These are phyloP conservation scores for Caerostris extrusa DNA, from an alignment of 1,140 invertebrate species.

Conservation along the genomic window DNA sequence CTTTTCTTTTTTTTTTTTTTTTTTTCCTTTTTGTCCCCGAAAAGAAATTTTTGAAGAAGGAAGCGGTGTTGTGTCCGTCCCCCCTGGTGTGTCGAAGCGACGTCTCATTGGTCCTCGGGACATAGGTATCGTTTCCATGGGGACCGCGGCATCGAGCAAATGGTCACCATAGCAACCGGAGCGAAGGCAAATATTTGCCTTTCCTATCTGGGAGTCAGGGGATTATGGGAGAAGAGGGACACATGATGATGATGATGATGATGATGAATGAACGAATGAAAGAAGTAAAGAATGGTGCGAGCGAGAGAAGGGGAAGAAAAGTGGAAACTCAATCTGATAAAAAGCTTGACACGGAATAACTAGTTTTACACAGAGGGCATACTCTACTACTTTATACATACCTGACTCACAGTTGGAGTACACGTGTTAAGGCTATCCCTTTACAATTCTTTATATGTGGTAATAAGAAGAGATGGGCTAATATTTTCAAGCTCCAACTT, in stretches of 20 bases:
- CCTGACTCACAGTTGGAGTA: constrained; percentile 67
- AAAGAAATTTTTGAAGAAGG: constrained; percentile 42
- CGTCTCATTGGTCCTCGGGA: constrained; percentile 72
- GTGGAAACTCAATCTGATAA: constrained; percentile 78
- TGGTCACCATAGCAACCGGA: constrained; percentile 71
- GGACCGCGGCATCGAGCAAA: constrained; percentile 72
- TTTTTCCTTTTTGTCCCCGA: constrained; percentile 11
- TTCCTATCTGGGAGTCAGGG: constrained; percentile 75
- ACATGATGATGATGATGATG: constrained; percentile 77
- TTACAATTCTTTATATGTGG: constrained; percentile 66
- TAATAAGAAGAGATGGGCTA: constrained; percentile 55
- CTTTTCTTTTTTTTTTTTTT: constrained; percentile 17
- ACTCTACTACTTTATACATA: constrained; percentile 48
- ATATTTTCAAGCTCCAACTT: constrained; percentile 47
- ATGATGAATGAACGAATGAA: constrained; percentile 72
- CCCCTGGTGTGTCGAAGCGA: constrained; percentile 46
- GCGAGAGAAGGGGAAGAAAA: constrained; percentile 58
- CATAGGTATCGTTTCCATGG: constrained; percentile 76
- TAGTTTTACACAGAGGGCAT: constrained; percentile 73
- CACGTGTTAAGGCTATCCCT: constrained; percentile 69
- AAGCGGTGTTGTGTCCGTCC: constrained; percentile 54
- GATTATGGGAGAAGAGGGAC: constrained; percentile 77
- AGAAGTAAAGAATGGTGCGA: constrained; percentile 2
- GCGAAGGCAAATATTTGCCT: constrained; percentile 77
- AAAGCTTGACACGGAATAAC: constrained; percentile 77